These are phyloP conservation scores for Anser cygnoides DNA, from an alignment of 2,113 vertebrate genomes.

Conservation along the genomic window DNA sequence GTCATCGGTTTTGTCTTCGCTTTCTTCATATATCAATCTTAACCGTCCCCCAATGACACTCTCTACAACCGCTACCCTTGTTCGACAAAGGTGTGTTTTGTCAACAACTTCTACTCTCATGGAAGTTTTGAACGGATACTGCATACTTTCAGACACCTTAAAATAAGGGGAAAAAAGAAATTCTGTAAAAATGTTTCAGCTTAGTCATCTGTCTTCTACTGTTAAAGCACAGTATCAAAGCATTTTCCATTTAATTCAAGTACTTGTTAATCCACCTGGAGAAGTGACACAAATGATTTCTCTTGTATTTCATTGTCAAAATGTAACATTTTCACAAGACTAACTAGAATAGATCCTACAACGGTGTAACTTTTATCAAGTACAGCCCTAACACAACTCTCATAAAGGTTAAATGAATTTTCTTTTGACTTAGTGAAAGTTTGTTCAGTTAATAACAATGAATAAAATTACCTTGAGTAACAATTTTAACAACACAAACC, in stretches of 20 bases:
- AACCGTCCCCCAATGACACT: slow-evolving; percentile 93
- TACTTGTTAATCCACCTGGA: not conserved
- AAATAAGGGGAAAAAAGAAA: slow-evolving; percentile 25
- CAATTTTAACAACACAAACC: not conserved
- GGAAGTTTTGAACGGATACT: slow-evolving; percentile 95
- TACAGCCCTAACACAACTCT: not conserved
- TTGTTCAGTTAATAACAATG: not conserved
- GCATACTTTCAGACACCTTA: slow-evolving; percentile 93
- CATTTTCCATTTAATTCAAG: not conserved
- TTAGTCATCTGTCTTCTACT: not conserved
- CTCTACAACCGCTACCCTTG: slow-evolving; percentile 93
- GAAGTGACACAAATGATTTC: not conserved
- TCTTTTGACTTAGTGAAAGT: not conserved
- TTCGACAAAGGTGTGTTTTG: slow-evolving; percentile 95
- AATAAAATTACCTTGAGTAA: not conserved
- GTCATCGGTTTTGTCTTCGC: slow-evolving; percentile 92
- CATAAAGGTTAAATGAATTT: not conserved
- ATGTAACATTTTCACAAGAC: not conserved
- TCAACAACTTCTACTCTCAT: slow-evolving; percentile 99
- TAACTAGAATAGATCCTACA: not conserved
- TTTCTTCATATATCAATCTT: slow-evolving; percentile 93
- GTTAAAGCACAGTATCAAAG: not conserved
- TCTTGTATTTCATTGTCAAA: not conserved
- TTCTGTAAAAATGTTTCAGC: not conserved
- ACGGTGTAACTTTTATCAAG: not conserved